phyloP scores from a whole-genome alignment of 37 sponge, comb jelly and placozoan species.

The Theonella swinhoei region DNA sequence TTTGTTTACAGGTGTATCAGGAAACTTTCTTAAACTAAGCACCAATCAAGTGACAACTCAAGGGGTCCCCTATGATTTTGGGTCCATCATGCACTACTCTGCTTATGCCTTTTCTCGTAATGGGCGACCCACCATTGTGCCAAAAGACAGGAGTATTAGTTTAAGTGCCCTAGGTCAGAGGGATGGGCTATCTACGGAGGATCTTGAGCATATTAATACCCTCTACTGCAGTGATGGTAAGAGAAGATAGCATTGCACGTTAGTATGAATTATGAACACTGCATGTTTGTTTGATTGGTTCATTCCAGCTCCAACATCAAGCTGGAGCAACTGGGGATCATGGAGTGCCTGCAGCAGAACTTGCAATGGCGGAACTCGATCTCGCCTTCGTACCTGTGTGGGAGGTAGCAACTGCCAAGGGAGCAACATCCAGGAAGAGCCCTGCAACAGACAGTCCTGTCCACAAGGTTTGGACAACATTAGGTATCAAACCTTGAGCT shows the following conservation, averaged over 20 bases:
- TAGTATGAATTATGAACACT: not conserved
- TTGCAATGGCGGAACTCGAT: constrained; percentile 43
- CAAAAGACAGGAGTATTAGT: not conserved
- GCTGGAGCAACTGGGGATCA: constrained; percentile 27
- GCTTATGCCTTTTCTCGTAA: constrained; percentile 72
- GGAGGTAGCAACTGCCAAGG: constrained; percentile 16
- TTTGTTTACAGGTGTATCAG: not conserved
- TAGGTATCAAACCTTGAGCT: not conserved
- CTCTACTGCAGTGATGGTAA: constrained; percentile 60
- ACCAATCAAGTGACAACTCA: constrained; percentile 53
- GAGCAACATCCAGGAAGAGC: constrained; percentile 11
- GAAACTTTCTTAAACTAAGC: constrained; percentile 56
- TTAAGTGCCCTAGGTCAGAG: constrained; percentile 63
- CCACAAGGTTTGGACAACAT: not conserved
- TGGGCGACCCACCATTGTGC: constrained; percentile 60
- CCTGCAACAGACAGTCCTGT: constrained; percentile 53
- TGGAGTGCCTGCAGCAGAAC: constrained; percentile 50
- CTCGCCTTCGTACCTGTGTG: constrained; percentile 5
- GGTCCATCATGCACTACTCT: constrained; percentile 85
- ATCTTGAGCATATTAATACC: constrained; percentile 59
- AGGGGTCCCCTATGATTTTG: constrained; percentile 66
- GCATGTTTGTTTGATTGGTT: not conserved
- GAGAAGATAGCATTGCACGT: not conserved
- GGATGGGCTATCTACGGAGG: constrained; percentile 32
- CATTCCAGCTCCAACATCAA: not conserved